These are phyloP conservation scores for Coilia nasus DNA, from an alignment of 2,797 vertebrate species.

Conservation along the genomic window DNA sequence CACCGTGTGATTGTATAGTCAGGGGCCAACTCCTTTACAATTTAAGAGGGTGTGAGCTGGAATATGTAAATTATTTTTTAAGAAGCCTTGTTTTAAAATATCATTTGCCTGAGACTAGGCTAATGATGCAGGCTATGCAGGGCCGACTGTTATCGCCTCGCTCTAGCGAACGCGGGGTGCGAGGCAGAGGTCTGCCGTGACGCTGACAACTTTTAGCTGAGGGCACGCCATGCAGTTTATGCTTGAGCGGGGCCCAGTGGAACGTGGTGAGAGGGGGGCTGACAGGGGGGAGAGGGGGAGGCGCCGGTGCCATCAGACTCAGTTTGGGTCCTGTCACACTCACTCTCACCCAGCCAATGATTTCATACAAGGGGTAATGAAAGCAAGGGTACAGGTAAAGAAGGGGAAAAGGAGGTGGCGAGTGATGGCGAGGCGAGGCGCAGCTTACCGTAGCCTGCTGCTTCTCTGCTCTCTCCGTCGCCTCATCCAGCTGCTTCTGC, in stretches of 20 bases:
- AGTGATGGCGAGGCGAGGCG: background rate
- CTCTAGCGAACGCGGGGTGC: background rate
- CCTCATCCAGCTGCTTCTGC: conserved; percentile 96
- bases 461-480: conserved; percentile 91
- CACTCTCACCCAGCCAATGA: conserved; percentile 17
- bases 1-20: background rate
- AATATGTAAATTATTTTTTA: conserved; percentile 3
- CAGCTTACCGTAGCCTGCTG: conserved; percentile 93
- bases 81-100: background rate
- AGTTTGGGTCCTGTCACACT: conserved; percentile 20
- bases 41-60: conserved; percentile 11
- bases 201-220: conserved; percentile 1
- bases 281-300: background rate
- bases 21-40: conserved; percentile 15
- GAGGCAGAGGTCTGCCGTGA: background rate
- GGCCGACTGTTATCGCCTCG: background rate
- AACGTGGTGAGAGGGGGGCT: conserved; percentile 9
- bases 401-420: background rate
- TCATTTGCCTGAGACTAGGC: background rate
- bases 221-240: background rate
- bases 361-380: conserved; percentile 23
- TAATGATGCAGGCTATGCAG: background rate
- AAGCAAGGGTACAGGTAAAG: conserved; percentile 14
- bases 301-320: background rate
- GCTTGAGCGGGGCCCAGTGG: background rate